Percentiles rank a stretch among this genome's conserved stretches.
Evolutionary conservation across 2,113 vertebrate species (phyloP).

Genomic region (Thamnophis sirtalis): DNA sequence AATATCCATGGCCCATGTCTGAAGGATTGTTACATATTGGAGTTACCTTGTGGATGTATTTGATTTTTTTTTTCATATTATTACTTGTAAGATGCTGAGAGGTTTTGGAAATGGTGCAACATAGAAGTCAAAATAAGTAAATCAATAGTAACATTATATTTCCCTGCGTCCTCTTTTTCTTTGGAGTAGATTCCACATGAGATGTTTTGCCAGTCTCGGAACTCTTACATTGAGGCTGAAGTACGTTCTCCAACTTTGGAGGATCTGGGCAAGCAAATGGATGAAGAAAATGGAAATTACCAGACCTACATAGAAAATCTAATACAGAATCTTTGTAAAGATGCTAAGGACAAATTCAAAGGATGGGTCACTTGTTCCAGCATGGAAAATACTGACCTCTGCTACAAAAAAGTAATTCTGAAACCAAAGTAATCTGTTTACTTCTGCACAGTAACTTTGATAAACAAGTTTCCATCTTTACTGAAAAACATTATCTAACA

Average conservation of each 20-base stretch:
- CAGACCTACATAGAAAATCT: conserved; percentile 81
- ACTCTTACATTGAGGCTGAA: conserved; percentile 88
- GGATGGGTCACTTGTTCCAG: conserved; percentile 88
- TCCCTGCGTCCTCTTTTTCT: not conserved
- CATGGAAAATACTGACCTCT: conserved; percentile 84
- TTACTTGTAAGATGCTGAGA: not conserved
- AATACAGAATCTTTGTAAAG: conserved; percentile 85
- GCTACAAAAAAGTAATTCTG: conserved; percentile 87
- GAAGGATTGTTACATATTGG: not conserved
- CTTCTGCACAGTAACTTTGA: not conserved
- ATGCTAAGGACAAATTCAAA: conserved; percentile 91
- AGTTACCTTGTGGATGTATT: not conserved
- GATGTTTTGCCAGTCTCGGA: conserved; percentile 88
- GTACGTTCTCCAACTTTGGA: conserved; percentile 83
- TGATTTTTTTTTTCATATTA: not conserved
- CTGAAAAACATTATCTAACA: not conserved
- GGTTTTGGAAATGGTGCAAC: not conserved
- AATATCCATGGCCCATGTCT: not conserved
- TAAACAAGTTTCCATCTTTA: not conserved
- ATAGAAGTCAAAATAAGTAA: not conserved
- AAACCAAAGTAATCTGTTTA: not conserved
- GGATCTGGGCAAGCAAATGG: conserved; percentile 82
- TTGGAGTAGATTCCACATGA: conserved; percentile 85
- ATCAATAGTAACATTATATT: not conserved
- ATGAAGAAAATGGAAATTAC: conserved; percentile 81